These are phyloP conservation scores for Drosophila orosa DNA, from an alignment of 1,140 invertebrate species.

Conservation along the genomic window DNA sequence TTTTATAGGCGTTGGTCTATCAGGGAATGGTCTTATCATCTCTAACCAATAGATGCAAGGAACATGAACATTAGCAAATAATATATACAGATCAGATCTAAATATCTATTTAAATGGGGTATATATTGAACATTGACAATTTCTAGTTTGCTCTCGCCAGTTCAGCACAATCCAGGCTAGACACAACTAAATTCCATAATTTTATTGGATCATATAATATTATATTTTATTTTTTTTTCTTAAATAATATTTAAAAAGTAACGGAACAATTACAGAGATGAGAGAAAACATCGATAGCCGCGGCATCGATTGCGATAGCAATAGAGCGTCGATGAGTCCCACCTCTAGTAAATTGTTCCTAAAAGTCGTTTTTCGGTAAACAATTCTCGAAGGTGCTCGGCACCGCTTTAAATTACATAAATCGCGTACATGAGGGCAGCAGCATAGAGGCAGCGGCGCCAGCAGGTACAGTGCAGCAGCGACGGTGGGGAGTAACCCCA, in stretches of 20 bases:
- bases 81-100: no score
- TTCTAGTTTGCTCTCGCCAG: no score
- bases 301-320: not conserved
- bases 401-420: conserved; percentile 30
- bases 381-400: conserved; percentile 15
- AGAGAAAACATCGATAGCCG: no score
- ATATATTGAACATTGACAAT: no score
- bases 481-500: conserved; percentile 5
- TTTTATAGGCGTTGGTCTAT: conserved; percentile 18
- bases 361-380: conserved; percentile 31
- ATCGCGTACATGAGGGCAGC: conserved; percentile 23
- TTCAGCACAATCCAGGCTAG: no score
- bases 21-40: conserved; percentile 2
- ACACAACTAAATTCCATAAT: not conserved
- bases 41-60: not conserved
- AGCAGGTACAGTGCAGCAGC: conserved; percentile 24
- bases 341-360: conserved; percentile 14
- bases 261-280: not conserved
- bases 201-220: not conserved
- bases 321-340: not conserved
- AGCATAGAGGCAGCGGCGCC: conserved; percentile 6
- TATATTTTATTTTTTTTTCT: not conserved
- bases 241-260: not conserved
- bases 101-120: no score
- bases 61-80: not conserved